A percentile compares a stretch with the other conserved stretches of the same genome.
Evolutionary conservation across 2,888 invertebrate species (phyloP).

Genomic region (Stictocephala bisonia): DNA sequence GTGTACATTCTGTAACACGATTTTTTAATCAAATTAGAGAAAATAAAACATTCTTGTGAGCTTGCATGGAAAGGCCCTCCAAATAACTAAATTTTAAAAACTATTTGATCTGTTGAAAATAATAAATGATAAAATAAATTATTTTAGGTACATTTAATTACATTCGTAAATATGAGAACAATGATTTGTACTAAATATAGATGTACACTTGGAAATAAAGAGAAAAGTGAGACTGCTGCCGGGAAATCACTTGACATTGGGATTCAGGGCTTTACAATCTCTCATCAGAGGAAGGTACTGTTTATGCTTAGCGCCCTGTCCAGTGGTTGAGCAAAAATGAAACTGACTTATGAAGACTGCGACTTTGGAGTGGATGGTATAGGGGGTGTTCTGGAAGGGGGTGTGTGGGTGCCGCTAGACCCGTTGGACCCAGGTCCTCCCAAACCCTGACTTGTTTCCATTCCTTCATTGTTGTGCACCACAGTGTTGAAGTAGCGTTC

Average conservation of each 20-base stretch:
- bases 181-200: constrained; percentile 37
- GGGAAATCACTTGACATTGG: constrained; percentile 15
- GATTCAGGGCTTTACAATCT: constrained; percentile 27
- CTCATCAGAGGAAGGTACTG: not conserved
- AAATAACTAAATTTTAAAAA: too few species aligned
- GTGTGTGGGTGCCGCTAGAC: constrained; percentile 53
- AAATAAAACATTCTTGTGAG: too few species aligned
- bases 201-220: constrained; percentile 19
- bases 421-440: constrained; percentile 57
- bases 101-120: too few species aligned
- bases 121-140: constrained; percentile 41
- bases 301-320: constrained; percentile 9
- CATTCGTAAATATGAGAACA: constrained; percentile 24
- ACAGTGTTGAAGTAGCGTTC: constrained; percentile 70
- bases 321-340: constrained; percentile 42
- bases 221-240: not conserved
- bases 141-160: constrained; percentile 30
- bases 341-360: constrained; percentile 54
- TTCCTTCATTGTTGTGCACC: constrained; percentile 68
- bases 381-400: constrained; percentile 54
- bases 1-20: too few species aligned
- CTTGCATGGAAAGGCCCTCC: too few species aligned
- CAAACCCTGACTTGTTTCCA: constrained; percentile 65
- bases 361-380: constrained; percentile 46
- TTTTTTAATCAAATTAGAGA: too few species aligned